phyloP scores from a whole-genome alignment of 1,140 invertebrate species.

The Aphis craccivora region DNA sequence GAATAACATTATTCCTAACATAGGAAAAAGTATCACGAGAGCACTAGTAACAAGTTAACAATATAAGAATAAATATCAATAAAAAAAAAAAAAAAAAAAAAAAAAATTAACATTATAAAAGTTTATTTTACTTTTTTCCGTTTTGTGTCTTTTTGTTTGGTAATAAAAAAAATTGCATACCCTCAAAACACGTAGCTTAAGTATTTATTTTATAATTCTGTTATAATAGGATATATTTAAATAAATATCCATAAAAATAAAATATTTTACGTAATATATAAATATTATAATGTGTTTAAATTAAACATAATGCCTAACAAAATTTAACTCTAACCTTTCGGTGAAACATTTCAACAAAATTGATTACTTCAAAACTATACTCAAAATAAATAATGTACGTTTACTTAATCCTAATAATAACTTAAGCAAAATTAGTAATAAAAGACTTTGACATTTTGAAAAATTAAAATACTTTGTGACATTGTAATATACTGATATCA shows the following conservation, averaged over 20 bases:
- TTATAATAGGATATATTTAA: background rate
- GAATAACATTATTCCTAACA: too few species aligned
- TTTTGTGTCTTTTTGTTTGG: background rate
- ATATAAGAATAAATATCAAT: background rate
- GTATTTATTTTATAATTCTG: background rate
- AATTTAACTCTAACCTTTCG: background rate
- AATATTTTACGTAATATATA: slow-evolving; percentile 9
- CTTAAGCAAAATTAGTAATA: slow-evolving; percentile 11
- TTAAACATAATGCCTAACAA: background rate
- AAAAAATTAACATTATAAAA: background rate
- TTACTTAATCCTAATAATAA: slow-evolving; percentile 14
- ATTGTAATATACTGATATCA: slow-evolving; percentile 27
- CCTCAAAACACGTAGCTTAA: background rate
- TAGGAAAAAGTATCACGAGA: too few species aligned
- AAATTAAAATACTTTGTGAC: background rate
- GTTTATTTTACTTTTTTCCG: background rate
- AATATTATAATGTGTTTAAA: background rate
- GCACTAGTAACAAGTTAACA: background rate
- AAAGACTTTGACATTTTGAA: background rate
- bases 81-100: background rate
- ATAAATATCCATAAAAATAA: background rate
- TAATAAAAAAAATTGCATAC: slow-evolving; percentile 22
- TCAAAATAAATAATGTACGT: background rate
- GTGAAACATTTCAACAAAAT: background rate
- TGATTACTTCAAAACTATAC: background rate